These are phyloP conservation scores for Latrodectus hesperus DNA, from an alignment of 2,888 invertebrate species.

Conservation along the genomic window DNA sequence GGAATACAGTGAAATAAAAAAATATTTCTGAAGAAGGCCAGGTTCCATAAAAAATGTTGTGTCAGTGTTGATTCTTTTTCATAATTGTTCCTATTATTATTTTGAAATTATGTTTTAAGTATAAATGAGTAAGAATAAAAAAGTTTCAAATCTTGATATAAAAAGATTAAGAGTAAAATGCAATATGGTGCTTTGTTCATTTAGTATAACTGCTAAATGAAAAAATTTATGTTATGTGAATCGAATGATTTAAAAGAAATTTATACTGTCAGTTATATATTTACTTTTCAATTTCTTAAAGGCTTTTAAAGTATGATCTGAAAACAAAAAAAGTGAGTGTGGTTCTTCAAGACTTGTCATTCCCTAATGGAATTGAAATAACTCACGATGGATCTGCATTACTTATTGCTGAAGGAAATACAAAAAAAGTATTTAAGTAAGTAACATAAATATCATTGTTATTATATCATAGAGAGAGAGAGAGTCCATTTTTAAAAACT, in stretches of 20 bases:
- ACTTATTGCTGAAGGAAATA: constrained; percentile 84
- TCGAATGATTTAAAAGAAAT: neutral
- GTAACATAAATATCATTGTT: neutral
- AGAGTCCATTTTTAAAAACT: neutral
- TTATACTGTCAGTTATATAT: neutral
- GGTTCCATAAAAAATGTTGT: no score
- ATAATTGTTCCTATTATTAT: no score
- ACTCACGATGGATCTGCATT: constrained; percentile 88
- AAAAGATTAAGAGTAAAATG: no score
- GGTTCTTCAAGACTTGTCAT: constrained; percentile 80
- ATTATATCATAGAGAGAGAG: neutral
- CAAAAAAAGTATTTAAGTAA: constrained; percentile 78
- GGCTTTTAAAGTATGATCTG: constrained; percentile 85
- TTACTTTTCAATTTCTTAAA: constrained; percentile 18
- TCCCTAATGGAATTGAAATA: constrained; percentile 90
- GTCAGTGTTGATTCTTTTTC: no score
- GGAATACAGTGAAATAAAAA: no score
- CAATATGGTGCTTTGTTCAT: no score
- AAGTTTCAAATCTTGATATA: no score
- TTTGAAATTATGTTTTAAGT: no score
- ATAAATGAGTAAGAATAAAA: no score
- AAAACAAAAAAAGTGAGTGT: constrained; percentile 81
- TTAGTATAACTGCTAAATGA: neutral
- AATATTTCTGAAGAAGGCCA: no score
- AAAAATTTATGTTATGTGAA: neutral